These are phyloP conservation scores for Kuschelorhynchus macadamiae DNA, from an alignment of 2,888 invertebrate genomes.

Conservation along the genomic window DNA sequence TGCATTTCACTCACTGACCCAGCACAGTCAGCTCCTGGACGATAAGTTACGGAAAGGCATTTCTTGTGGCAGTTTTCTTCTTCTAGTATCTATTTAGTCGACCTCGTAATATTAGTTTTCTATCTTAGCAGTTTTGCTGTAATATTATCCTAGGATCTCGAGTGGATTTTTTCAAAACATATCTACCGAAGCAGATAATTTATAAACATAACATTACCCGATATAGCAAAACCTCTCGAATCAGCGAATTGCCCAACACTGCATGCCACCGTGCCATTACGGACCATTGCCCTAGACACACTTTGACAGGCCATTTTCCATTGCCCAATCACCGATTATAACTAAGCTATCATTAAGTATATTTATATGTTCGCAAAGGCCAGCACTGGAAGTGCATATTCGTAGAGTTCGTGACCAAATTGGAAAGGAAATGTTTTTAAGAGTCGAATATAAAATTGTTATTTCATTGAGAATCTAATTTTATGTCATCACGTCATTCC, in stretches of 20 bases:
- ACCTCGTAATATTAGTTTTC: no score
- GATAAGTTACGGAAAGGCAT: no score
- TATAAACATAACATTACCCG: not conserved
- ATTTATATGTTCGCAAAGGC: conserved; percentile 7
- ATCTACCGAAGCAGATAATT: not conserved
- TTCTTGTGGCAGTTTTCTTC: no score
- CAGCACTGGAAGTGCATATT: conserved; percentile 4
- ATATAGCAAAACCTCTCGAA: not conserved
- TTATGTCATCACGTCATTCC: no score
- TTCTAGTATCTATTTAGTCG: no score
- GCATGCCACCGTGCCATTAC: conserved; percentile 14
- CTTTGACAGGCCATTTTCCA: conserved; percentile 21
- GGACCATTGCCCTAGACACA: conserved; percentile 41
- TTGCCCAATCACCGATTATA: conserved; percentile 19
- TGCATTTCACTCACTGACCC: no score
- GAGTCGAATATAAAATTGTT: no score
- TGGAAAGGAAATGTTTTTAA: conserved; percentile 11
- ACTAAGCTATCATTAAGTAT: not conserved
- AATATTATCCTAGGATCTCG: no score
- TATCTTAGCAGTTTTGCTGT: no score
- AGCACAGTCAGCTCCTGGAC: no score
- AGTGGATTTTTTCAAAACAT: no score
- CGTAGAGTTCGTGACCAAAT: conserved; percentile 1
- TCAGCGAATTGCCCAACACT: conserved; percentile 10
- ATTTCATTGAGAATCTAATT: no score